Conservation (phyloP, 1,140 invertebrate species). For the Hypothenemus hampei region DNA sequence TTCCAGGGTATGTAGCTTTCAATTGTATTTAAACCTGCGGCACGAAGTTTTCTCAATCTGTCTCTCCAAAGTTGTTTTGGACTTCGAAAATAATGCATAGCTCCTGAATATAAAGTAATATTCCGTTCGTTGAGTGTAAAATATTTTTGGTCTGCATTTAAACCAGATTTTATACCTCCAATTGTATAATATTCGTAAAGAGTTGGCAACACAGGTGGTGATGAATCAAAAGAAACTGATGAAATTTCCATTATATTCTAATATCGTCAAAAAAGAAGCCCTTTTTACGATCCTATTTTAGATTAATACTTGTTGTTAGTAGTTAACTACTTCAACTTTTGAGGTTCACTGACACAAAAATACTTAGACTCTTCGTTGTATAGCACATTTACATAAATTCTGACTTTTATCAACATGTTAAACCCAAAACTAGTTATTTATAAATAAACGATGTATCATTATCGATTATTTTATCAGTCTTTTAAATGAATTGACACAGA, state of each 20-base stretch:
- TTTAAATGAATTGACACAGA: too few species aligned
- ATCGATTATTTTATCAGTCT: too few species aligned
- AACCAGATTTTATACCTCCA: constrained; percentile 31
- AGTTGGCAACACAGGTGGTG: constrained; percentile 26
- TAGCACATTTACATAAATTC: too few species aligned
- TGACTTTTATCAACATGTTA: too few species aligned
- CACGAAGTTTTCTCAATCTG: constrained; percentile 29
- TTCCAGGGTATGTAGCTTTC: constrained; percentile 95
- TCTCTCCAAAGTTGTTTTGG: constrained; percentile 52
- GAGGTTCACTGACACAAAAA: too few species aligned
- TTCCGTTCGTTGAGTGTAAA: constrained; percentile 36
- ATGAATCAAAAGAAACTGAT: background rate
- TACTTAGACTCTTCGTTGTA: too few species aligned
- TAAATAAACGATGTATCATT: too few species aligned
- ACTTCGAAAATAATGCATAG: constrained; percentile 87
- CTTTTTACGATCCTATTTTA: too few species aligned
- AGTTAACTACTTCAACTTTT: too few species aligned
- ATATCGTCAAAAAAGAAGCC: too few species aligned
- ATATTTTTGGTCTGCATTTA: constrained; percentile 28
- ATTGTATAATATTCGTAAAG: constrained; percentile 39
- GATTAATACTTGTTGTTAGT: too few species aligned
- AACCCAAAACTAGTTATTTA: too few species aligned
- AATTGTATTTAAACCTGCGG: constrained; percentile 79
- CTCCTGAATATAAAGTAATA: constrained; percentile 54
- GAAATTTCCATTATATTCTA: background rate